These are phyloP conservation scores for Momotus momota DNA, from an alignment of 2,797 vertebrate genomes.

Conservation along the genomic window DNA sequence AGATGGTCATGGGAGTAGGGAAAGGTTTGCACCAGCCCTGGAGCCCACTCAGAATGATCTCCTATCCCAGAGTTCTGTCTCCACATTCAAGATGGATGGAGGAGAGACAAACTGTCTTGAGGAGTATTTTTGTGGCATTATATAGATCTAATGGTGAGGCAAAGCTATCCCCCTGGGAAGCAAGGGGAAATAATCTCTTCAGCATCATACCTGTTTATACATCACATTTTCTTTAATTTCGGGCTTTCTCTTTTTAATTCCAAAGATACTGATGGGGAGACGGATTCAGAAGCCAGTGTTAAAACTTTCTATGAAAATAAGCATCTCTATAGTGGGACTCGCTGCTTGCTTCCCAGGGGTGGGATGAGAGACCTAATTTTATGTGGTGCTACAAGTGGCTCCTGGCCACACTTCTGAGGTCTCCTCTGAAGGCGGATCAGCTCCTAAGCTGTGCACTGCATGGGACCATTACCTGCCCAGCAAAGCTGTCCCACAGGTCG, in stretches of 20 bases:
- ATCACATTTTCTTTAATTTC: background rate
- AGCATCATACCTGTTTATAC: background rate
- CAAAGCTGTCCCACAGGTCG: background rate
- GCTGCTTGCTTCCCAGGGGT: background rate
- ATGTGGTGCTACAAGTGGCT: background rate
- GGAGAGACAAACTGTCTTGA: background rate
- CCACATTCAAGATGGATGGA: accelerated
- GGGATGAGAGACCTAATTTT: background rate
- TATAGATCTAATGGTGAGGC: background rate
- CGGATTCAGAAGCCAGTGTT: background rate
- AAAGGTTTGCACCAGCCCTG: background rate
- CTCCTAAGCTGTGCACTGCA: background rate
- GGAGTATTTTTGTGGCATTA: background rate
- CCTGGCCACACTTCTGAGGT: background rate
- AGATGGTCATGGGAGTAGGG: background rate
- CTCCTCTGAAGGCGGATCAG: background rate
- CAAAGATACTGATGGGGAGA: background rate
- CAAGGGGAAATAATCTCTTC: background rate
- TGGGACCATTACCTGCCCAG: background rate
- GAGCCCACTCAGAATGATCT: background rate
- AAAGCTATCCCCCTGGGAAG: background rate
- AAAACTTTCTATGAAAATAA: background rate
- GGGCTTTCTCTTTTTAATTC: background rate
- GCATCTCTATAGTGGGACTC: background rate
- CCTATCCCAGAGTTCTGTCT: background rate